Base-by-base conservation (phyloP, 2,888 invertebrate species). In the Germaria angustata region DNA sequence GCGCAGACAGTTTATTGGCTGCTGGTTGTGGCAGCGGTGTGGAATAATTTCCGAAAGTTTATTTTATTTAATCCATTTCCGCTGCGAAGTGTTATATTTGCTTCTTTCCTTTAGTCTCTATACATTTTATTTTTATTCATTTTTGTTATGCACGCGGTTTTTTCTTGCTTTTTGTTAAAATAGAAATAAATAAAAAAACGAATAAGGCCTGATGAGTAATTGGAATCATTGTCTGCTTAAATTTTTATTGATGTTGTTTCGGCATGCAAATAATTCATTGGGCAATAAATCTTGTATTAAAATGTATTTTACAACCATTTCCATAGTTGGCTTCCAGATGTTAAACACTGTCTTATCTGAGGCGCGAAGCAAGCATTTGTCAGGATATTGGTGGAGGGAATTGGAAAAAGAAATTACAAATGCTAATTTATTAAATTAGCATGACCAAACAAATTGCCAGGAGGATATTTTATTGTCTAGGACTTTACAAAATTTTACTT, bases 151-250 rank as follows among this genome's bases (percentile, higher is more conserved):
- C 15, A 28, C 28, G 13, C 44, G 20, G 39, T n/a, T 32, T 65
- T 71, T 69, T 11, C 11, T 2, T 36, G n/a, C n/a, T n/a, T n/a
- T n/a, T n/a, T n/a, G n/a, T n/a, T n/a, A n/a, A n/a, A n/a, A n/a
- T n/a, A n/a, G n/a, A n/a, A n/a, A n/a, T n/a, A 17, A 32, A 11
- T 4, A 17, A n/a, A 1, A 22, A 24, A 20, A 13, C 24, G 22
- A 28, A 6, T 2, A 53, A 36, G 2, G 13, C 1, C 39, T 28
- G 36, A 55, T 65, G 65, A 75, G 13, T 15, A 22, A n/a, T 55
- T 80, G 68, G 72, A 84, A 78, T 83, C 51, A 57, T 49, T 63
- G 44, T 66, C 66, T 41, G 51, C 32, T 66, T 73, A 68, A 51
- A 51, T 66, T 59, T 59, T 63, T 80, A 57, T 51, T 59, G 59